Base-by-base conservation (phyloP, 2,113 vertebrate species). In the Cynoglossus semilaevis region DNA sequence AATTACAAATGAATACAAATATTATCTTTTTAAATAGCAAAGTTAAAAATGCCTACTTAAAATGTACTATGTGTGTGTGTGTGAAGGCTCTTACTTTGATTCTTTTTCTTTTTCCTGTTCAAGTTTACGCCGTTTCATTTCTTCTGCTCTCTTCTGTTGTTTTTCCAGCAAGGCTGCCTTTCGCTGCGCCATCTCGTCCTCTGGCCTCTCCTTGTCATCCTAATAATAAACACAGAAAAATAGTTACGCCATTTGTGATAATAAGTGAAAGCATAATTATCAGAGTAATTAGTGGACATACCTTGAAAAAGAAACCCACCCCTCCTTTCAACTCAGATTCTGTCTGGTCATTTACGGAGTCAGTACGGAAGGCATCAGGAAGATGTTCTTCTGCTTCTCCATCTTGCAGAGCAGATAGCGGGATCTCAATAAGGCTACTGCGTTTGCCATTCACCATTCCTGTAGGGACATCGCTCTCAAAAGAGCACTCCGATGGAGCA, bases 41-140 rank as follows among this genome's bases (percentile, higher is more conserved):
- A n/a, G n/a, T 29, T 29, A 6, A 4, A 29, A 29, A 29, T 29
- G 22, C 22, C 22, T 43, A 5, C n/a, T 5, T 19, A 6, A 46
- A 13, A 35, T 58, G 51, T n/a, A n/a, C n/a, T n/a, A n/a, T n/a
- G n/a, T n/a, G n/a, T n/a, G n/a, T n/a, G n/a, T n/a, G n/a, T n/a
- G n/a, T n/a, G n/a, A n/a, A 61, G 0, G 1, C 3, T 47, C 74
- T 88, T 63, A 94, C 93, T 85, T 95, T 48, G 90, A 88, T 70
- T 94, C 95, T 75, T 84, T 93, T 82, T 95, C 94, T 0, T 87
- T 90, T 70, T 96, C 94, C 74, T 93, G 92, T 86, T 94, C 94
- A 72, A 92, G 92, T 44, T 87, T 94, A 9, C 91, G 89, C 72
- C 69, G 89, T 73, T 90, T 90, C 1, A 94, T 85, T 65, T 95